Percentiles rank a stretch among this genome's conserved stretches.
phyloP scores from a whole-genome alignment of 2,888 invertebrate genomes.

The Exocentrus adspersus region DNA sequence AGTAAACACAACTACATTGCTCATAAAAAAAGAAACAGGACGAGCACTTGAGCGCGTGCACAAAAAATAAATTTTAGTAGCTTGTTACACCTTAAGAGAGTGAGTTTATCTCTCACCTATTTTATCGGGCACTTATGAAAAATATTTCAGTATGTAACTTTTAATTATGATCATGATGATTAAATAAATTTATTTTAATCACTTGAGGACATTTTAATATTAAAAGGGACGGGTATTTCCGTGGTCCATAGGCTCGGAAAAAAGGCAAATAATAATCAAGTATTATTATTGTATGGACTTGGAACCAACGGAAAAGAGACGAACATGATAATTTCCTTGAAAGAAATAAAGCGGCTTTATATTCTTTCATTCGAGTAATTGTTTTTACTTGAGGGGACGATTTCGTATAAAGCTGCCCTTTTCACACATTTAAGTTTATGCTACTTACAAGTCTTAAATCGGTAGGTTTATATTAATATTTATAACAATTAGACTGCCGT shows the following conservation, averaged over 20 bases:
- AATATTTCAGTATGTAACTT: background rate
- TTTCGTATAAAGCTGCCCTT: constrained; percentile 19
- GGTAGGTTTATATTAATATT: constrained; percentile 27
- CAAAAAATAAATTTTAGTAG: constrained; percentile 9
- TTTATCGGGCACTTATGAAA: constrained; percentile 1
- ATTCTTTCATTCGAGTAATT: background rate
- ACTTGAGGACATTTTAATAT: constrained; percentile 35
- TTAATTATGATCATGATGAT: constrained; percentile 11
- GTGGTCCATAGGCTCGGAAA: constrained; percentile 65
- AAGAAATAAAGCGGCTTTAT: constrained; percentile 19
- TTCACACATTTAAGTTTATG: constrained; percentile 20
- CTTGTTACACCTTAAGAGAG: too few species aligned
- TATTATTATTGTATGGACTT: constrained; percentile 55
- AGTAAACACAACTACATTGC: constrained; percentile 31
- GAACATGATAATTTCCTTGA: constrained; percentile 24
- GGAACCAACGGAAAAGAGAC: constrained; percentile 59
- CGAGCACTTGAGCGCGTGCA: constrained; percentile 22
- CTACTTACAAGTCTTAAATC: constrained; percentile 8
- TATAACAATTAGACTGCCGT: constrained; percentile 31
- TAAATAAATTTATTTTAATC: constrained; percentile 23
- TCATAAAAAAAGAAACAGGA: constrained; percentile 30
- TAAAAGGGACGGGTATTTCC: constrained; percentile 64
- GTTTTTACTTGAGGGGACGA: background rate
- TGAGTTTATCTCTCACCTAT: constrained; percentile 1
- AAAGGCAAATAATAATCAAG: constrained; percentile 54